A percentile compares a stretch with the other conserved stretches of the same genome.
These are phyloP conservation scores for Scomber japonicus DNA, from an alignment of 2,113 vertebrate species.

Conservation along the genomic window DNA sequence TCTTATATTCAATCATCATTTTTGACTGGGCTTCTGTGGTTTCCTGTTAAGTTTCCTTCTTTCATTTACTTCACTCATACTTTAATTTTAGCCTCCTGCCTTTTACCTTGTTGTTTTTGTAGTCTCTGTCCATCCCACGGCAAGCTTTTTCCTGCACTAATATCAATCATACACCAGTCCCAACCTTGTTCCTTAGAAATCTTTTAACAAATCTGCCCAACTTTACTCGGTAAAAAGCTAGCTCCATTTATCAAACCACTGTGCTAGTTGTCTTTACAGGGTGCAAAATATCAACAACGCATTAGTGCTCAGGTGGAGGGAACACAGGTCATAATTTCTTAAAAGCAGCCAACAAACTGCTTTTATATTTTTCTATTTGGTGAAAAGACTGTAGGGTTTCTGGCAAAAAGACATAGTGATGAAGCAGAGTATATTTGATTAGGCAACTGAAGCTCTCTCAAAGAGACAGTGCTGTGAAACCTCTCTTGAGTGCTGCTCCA, in stretches of 20 bases:
- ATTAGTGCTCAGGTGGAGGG: conserved; percentile 43
- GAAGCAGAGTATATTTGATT: conserved; percentile 59
- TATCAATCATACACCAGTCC: conserved; percentile 9
- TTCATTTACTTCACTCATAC: not conserved
- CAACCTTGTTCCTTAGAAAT: conserved; percentile 20
- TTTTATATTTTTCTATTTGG: conserved; percentile 21
- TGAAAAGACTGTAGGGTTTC: conserved; percentile 34
- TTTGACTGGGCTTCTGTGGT: not conserved
- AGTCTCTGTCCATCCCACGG: not conserved
- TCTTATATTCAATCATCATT: not conserved
- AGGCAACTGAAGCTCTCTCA: conserved; percentile 35
- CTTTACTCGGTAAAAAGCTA: conserved; percentile 24
- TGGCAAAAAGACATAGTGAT: conserved; percentile 33
- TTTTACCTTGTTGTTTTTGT: not conserved
- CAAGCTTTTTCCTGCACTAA: not conserved
- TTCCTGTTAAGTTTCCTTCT: not conserved
- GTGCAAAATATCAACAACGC: conserved; percentile 52
- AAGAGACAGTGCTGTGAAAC: conserved; percentile 12
- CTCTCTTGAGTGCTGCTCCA: conserved; percentile 55
- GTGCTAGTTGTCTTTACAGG: conserved; percentile 56
- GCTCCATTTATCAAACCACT: conserved; percentile 43
- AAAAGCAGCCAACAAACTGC: conserved; percentile 67
- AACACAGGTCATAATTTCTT: conserved; percentile 64
- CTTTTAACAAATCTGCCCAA: conserved; percentile 27
- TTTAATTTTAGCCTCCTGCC: not conserved